Evolutionary conservation across 2,113 vertebrate species (phyloP).

Genomic region (Parotia lawesii): DNA sequence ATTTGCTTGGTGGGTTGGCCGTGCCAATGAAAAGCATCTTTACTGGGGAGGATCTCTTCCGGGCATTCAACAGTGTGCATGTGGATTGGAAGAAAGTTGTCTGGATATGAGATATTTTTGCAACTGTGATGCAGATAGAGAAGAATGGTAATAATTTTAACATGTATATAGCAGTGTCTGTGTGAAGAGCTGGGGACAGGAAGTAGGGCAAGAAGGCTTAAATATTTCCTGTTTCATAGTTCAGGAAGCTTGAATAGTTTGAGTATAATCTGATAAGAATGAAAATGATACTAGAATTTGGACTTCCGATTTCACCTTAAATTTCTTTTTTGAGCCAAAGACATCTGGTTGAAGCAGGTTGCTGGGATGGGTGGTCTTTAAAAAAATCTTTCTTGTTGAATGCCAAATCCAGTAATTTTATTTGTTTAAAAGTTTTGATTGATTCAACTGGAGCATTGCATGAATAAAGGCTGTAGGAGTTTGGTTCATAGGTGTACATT

Average conservation of each 20-base stretch:
- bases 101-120: slow-evolving; percentile 92
- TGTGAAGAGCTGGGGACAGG: neutral
- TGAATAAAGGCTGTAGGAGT: neutral
- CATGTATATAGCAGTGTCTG: neutral
- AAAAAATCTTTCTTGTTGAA: neutral
- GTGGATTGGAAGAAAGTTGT: slow-evolving; percentile 93
- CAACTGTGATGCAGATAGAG: slow-evolving; percentile 91
- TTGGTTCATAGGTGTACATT: neutral
- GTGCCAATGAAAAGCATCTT: slow-evolving; percentile 83
- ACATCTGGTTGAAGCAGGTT: neutral
- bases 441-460: neutral
- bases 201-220: neutral
- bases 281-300: neutral
- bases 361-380: neutral
- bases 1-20: slow-evolving; percentile 94
- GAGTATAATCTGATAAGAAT: neutral
- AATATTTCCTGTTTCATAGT: neutral
- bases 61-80: slow-evolving; percentile 90
- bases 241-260: neutral
- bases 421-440: neutral
- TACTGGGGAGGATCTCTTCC: slow-evolving; percentile 94
- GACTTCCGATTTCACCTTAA: neutral
- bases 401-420: neutral
- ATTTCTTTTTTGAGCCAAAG: neutral
- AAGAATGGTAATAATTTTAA: slow-evolving; percentile 83